These are phyloP conservation scores for Enteromius argenteus DNA, from an alignment of 2,797 vertebrate genomes.

Conservation along the genomic window DNA sequence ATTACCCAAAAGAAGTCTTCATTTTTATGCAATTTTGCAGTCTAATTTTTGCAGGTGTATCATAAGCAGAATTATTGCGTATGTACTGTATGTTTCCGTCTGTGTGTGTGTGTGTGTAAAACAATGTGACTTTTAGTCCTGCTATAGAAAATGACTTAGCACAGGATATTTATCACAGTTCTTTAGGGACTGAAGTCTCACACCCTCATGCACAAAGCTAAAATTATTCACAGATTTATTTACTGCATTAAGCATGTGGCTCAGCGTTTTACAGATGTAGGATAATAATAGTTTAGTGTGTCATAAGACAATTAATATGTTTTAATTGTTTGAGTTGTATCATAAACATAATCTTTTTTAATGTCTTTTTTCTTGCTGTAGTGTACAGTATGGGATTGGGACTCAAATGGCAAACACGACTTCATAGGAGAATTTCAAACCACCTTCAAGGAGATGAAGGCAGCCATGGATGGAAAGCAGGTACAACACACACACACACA, in stretches of 20 bases:
- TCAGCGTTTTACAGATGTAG: background rate
- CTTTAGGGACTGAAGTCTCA: background rate
- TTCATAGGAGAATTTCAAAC: constrained; percentile 98
- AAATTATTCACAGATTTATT: background rate
- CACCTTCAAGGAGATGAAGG: constrained; percentile 93
- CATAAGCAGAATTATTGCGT: background rate
- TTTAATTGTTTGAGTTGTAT: background rate
- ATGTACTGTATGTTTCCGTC: background rate
- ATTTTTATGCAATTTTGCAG: background rate
- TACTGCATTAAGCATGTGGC: background rate
- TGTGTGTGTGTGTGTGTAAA: background rate
- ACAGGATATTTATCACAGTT: constrained; percentile 18
- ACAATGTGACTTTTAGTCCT: background rate
- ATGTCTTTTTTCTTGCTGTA: constrained; percentile 66
- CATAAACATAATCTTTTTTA: background rate
- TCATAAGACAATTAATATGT: background rate
- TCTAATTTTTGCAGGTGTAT: too few species aligned
- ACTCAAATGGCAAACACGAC: constrained; percentile 98
- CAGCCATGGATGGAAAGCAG: constrained; percentile 95
- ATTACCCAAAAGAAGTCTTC: background rate
- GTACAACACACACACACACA: constrained; percentile 69
- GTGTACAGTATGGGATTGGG: constrained; percentile 99
- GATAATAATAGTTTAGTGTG: background rate
- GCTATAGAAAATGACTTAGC: background rate
- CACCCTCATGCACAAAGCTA: background rate